phyloP scores from a whole-genome alignment of 23 tunicate species.

The Clavelina lepadiformis region DNA sequence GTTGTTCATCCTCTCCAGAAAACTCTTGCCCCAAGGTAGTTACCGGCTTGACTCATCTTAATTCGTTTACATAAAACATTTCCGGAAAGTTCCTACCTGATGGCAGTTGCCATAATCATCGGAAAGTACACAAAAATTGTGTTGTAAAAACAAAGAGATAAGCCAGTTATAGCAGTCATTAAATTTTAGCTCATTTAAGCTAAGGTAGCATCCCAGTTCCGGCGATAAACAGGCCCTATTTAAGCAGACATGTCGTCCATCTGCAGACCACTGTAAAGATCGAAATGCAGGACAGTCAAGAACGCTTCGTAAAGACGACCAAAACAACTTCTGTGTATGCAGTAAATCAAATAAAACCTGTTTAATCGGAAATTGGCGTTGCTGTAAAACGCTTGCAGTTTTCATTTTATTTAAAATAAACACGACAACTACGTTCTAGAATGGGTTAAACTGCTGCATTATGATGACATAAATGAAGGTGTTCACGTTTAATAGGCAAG shows the following conservation, averaged over 20 bases:
- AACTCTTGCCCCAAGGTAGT: no score
- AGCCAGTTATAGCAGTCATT: slow-evolving; percentile 12
- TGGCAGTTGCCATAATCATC: no score
- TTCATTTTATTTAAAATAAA: neutral
- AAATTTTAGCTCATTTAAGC: neutral
- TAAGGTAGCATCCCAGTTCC: slow-evolving; percentile 7
- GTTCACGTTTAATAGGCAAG: no score
- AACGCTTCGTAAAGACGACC: neutral
- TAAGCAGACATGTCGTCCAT: slow-evolving; percentile 15
- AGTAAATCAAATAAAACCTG: slow-evolving; percentile 8
- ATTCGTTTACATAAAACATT: no score
- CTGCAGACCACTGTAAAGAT: slow-evolving; percentile 19
- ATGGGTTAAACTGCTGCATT: no score
- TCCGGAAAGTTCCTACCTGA: no score
- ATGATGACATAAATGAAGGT: no score
- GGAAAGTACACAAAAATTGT: neutral
- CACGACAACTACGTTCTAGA: neutral
- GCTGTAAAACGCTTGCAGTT: neutral
- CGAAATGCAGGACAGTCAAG: slow-evolving; percentile 5
- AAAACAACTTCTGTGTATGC: slow-evolving; percentile 7
- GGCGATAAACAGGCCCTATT: neutral
- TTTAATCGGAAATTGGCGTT: neutral
- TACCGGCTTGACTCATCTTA: no score
- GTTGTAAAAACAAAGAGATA: slow-evolving; percentile 2
- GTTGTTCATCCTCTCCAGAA: no score